Evolutionary conservation across 1,140 invertebrate species (phyloP).

Genomic region (Matsumurasca onukii): DNA sequence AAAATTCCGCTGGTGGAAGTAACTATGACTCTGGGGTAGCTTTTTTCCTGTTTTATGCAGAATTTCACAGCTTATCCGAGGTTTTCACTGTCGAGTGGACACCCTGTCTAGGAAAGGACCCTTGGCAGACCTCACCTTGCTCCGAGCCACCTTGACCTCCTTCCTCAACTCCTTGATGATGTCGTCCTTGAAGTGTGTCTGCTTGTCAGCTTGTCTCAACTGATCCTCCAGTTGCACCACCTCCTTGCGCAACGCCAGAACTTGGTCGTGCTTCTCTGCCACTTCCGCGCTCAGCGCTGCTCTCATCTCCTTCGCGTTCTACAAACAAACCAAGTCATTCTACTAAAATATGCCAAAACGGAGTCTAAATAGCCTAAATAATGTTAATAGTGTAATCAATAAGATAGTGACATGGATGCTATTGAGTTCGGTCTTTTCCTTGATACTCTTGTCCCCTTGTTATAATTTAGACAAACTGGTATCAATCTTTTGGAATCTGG

Average conservation of each 20-base stretch:
- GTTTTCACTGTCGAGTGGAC: too few relatives aligned
- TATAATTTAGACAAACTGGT: too few relatives aligned
- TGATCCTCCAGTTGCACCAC: conserved; percentile 51
- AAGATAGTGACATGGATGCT: background rate
- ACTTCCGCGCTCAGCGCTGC: conserved; percentile 53
- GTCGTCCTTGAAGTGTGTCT: conserved; percentile 54
- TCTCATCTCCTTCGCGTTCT: conserved; percentile 50
- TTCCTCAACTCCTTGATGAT: conserved; percentile 56
- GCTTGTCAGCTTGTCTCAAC: conserved; percentile 49
- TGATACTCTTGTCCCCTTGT: too few relatives aligned
- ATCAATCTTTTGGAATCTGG: too few relatives aligned
- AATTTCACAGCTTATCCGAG: too few relatives aligned
- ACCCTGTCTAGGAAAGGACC: too few relatives aligned
- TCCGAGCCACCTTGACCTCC: conserved; percentile 47
- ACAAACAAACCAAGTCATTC: background rate
- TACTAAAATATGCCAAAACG: background rate
- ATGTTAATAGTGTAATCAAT: background rate
- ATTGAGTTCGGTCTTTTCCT: too few relatives aligned
- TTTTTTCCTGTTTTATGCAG: too few relatives aligned
- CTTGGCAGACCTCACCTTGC: too few relatives aligned
- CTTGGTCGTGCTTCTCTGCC: conserved; percentile 52
- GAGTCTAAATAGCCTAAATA: background rate
- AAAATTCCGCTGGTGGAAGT: too few relatives aligned
- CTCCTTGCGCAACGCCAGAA: conserved; percentile 48
- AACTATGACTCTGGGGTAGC: too few relatives aligned